Conservation (phyloP, 2,797 vertebrate species). For the Hozukius guyotensis region DNA sequence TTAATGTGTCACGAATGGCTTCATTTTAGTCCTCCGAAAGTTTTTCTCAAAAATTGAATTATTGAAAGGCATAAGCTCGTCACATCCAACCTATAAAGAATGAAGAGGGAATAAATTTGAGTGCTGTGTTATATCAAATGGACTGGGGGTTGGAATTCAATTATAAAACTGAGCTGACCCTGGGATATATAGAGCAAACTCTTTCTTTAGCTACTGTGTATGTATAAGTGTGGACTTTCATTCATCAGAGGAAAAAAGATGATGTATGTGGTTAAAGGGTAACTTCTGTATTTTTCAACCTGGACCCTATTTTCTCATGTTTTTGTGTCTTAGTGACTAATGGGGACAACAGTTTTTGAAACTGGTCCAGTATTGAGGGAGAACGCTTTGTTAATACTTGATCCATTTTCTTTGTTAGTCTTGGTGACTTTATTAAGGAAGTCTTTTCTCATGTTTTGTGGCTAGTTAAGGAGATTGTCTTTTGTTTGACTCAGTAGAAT, state of each 20-base stretch:
- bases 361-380: no score
- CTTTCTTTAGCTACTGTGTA: not conserved
- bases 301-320: not conserved
- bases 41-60: slow-evolving; percentile 35
- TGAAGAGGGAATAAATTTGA: slow-evolving; percentile 18
- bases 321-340: not conserved
- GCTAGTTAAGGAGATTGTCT: no score
- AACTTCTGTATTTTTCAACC: not conserved
- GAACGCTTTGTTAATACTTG: no score
- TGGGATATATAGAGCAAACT: slow-evolving; percentile 4
- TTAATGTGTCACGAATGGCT: slow-evolving; percentile 47
- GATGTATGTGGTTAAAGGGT: not conserved
- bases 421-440: no score
- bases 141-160: slow-evolving; percentile 22
- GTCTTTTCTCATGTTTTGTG: no score
- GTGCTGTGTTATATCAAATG: not conserved
- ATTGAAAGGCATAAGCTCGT: slow-evolving; percentile 31
- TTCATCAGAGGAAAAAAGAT: slow-evolving; percentile 9
- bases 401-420: no score
- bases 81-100: slow-evolving; percentile 20
- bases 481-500: no score
- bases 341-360: not conserved
- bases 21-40: slow-evolving; percentile 40
- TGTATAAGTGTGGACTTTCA: not conserved
- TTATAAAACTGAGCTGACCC: slow-evolving; percentile 14